Conservation (phyloP, 2,113 vertebrate genomes). For the Neopipo cinnamomea region DNA sequence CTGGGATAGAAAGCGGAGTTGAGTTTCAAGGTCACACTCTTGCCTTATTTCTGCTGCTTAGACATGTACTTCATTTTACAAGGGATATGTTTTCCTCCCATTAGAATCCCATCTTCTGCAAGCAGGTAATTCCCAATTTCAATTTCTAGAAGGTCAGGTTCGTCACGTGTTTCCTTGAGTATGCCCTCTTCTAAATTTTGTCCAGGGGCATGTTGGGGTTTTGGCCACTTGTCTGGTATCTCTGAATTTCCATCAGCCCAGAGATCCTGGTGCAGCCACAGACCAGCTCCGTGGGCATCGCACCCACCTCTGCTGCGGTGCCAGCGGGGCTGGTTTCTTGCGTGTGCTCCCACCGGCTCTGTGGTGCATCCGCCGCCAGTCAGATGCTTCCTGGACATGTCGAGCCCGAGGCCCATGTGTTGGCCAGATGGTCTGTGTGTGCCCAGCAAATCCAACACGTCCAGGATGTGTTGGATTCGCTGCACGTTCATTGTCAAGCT, state of each 20-base stretch:
- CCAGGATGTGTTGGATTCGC: background rate
- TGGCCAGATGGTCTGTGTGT: background rate
- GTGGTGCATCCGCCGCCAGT: rapidly evolving
- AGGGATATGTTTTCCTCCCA: background rate
- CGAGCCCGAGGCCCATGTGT: background rate
- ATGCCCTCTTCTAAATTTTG: background rate
- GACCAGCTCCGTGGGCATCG: background rate
- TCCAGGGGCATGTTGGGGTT: background rate
- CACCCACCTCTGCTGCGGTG: rapidly evolving
- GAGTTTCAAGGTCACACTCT: background rate
- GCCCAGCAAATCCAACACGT: background rate
- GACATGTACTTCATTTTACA: background rate
- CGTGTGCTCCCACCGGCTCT: rapidly evolving
- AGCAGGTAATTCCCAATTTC: background rate
- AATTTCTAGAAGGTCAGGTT: background rate
- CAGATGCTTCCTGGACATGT: background rate
- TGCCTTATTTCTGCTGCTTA: background rate
- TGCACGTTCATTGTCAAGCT: background rate
- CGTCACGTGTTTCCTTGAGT: background rate
- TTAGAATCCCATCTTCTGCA: background rate
- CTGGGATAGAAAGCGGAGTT: background rate
- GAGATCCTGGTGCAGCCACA: rapidly evolving
- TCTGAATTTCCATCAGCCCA: background rate
- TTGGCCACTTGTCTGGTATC: background rate
- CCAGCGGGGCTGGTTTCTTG: rapidly evolving